phyloP scores from a whole-genome alignment of 2,113 vertebrate species.

The Acanthisitta chloris region DNA sequence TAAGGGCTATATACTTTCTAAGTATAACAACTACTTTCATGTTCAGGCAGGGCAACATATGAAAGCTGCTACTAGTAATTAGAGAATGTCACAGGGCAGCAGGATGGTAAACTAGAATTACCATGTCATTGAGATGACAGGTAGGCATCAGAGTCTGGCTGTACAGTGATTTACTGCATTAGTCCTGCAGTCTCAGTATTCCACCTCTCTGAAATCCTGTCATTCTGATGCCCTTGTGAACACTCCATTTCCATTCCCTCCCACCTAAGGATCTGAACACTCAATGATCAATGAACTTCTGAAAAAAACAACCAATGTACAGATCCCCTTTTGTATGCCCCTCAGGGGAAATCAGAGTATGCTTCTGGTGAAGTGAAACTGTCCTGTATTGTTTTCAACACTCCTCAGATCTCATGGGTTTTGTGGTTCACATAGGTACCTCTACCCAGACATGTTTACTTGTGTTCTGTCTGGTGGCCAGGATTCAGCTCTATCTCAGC shows the following conservation, averaged over 20 bases:
- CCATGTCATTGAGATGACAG: background rate
- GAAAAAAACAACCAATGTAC: background rate
- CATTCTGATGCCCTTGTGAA: background rate
- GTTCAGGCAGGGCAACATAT: background rate
- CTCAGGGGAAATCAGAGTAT: background rate
- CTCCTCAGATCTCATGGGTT: slow-evolving; percentile 1
- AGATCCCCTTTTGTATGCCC: background rate
- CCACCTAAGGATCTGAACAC: background rate
- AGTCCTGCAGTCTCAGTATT: background rate
- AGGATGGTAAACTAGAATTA: background rate
- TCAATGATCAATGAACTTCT: background rate
- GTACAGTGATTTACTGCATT: background rate
- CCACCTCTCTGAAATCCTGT: background rate
- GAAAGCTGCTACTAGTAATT: background rate
- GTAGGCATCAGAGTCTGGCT: background rate
- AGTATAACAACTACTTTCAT: background rate
- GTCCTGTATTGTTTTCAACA: background rate
- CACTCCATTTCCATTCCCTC: background rate
- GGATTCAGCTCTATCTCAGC: background rate
- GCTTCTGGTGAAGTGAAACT: background rate
- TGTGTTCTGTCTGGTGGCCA: background rate
- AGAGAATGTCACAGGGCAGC: slow-evolving; percentile 6
- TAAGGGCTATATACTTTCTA: background rate
- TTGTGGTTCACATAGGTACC: background rate
- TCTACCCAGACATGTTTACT: slow-evolving; percentile 18